Percentiles rank a stretch among this genome's conserved stretches.
These are phyloP conservation scores for Morpho achilles DNA, from an alignment of 2,888 invertebrate species.

Conservation along the genomic window DNA sequence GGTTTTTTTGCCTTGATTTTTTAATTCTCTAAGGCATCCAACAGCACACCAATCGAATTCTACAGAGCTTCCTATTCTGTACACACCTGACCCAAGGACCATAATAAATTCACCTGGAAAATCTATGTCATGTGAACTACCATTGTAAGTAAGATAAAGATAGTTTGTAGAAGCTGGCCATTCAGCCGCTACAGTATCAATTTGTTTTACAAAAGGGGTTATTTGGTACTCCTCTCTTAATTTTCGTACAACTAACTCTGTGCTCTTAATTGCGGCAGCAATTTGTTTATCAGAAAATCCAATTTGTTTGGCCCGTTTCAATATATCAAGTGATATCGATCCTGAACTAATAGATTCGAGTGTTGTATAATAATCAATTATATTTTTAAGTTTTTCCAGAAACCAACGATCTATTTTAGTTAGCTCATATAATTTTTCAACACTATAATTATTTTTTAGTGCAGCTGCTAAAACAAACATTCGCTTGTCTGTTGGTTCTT, in stretches of 20 bases:
- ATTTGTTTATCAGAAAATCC: slow-evolving; percentile 99
- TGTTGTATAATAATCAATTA: slow-evolving; percentile 84
- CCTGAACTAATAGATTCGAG: slow-evolving; percentile 83
- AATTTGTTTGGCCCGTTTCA: slow-evolving; percentile 92
- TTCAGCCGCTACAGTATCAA: slow-evolving; percentile 99
- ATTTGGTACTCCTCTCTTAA: slow-evolving; percentile 87
- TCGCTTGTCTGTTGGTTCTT: slow-evolving; percentile 96
- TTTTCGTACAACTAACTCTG: slow-evolving; percentile 90
- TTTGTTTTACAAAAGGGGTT: slow-evolving; percentile 95
- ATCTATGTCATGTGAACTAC: slow-evolving; percentile 87
- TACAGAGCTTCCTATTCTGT: slow-evolving; percentile 98
- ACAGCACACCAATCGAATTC: slow-evolving; percentile 99
- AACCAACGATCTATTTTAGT: slow-evolving; percentile 99
- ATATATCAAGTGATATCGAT: slow-evolving; percentile 79
- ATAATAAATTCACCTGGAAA: slow-evolving; percentile 89
- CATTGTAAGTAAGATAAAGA: slow-evolving; percentile 98
- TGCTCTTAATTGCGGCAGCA: slow-evolving; percentile 90
- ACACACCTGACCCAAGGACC: slow-evolving; percentile 97
- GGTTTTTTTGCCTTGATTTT: slow-evolving; percentile 92
- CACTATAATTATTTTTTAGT: slow-evolving; percentile 87
- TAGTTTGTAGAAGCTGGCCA: slow-evolving; percentile 99
- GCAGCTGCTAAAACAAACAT: slow-evolving; percentile 98
- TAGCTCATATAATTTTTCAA: slow-evolving; percentile 92
- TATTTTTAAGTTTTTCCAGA: slow-evolving; percentile 95
- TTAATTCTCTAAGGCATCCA: slow-evolving; percentile 94